Base-by-base conservation (phyloP, 2,888 invertebrate species). In the Hyposoter dolosus region DNA sequence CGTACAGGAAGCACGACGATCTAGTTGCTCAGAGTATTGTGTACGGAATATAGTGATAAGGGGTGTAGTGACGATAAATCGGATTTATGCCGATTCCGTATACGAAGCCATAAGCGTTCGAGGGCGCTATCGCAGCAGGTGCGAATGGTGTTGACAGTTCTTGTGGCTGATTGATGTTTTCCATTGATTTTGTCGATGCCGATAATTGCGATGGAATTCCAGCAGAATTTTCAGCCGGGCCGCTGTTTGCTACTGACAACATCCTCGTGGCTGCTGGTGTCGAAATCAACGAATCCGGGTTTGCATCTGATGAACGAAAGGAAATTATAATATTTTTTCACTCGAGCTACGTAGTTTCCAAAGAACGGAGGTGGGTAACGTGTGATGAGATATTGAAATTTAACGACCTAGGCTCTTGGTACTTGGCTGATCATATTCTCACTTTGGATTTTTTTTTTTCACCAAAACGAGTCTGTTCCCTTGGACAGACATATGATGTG, bases 51-150 rank as follows among this genome's bases (percentile, higher is more conserved):
- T 84, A 86, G 23, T 43, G 83, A 69, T 86, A 82, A 84, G 86
- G 65, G 75, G 68, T 84, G 86, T 86, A 86, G 3, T 82, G 82
- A 45, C 60, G 78, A 63, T 84, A 84, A 82, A 86, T 82, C 23
- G 81, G 82, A 82, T 78, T 74, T 53, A 81, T 28, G n/a, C 83
- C 78, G 69, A 86, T 17, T 23, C 75, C 78, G 43, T 84, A 84
- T 15, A 82, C n/a, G 19, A 82, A 28, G 12, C 68, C 81, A 56
- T 72, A 65, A 17, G 47, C 5, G 43, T 69, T 74, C 65, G 75
- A 7, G 3, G 69, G 78, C 69, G 56, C 53, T 35, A 84, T 47
- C 4, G 74, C 28, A 17, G 45, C 56, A 17, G 81, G 56, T 47
- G 65, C n/a, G 3, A 56, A 28, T 35, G 65, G 7, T 28, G 5